Percentiles rank a stretch among this genome's conserved stretches.
phyloP scores from a whole-genome alignment of 1,140 invertebrate species.

The Oncopeltus fasciatus region DNA sequence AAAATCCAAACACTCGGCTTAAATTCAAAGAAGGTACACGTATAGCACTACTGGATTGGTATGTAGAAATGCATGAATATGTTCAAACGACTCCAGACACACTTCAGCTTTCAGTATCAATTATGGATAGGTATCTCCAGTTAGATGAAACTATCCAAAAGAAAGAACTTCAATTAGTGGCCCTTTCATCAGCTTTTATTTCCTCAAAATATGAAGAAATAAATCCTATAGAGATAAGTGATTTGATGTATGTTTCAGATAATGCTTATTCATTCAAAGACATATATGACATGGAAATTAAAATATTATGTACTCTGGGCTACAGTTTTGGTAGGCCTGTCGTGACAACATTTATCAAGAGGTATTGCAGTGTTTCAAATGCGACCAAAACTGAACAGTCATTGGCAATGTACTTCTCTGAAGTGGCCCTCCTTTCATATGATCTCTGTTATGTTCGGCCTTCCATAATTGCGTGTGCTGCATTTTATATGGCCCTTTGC shows the following conservation, averaged over 20 bases:
- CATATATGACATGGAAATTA: slow-evolving; percentile 70
- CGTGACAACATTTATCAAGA: neutral
- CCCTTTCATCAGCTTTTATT: slow-evolving; percentile 76
- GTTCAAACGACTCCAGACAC: slow-evolving; percentile 79
- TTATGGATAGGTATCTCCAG: slow-evolving; percentile 82
- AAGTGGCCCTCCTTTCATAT: slow-evolving; percentile 72
- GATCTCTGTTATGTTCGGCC: slow-evolving; percentile 64
- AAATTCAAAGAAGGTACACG: slow-evolving; percentile 4
- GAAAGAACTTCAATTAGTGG: slow-evolving; percentile 71
- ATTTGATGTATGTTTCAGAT: slow-evolving; percentile 85
- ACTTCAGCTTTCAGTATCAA: slow-evolving; percentile 70
- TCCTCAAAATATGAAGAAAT: slow-evolving; percentile 93
- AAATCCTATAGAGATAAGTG: slow-evolving; percentile 60
- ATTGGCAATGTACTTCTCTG: slow-evolving; percentile 85
- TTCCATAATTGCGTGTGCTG: slow-evolving; percentile 59
- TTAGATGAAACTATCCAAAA: slow-evolving; percentile 39
- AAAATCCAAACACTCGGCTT: neutral
- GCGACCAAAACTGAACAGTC: slow-evolving; percentile 56
- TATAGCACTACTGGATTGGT: slow-evolving; percentile 76
- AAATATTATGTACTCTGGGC: slow-evolving; percentile 56
- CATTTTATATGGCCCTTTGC: slow-evolving; percentile 52
- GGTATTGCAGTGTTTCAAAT: neutral
- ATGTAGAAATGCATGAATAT: slow-evolving; percentile 76
- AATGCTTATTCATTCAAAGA: slow-evolving; percentile 66
- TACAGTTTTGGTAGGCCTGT: slow-evolving; percentile 69